phyloP scores from a whole-genome alignment of 1,140 invertebrate genomes.

The Atopsyche davidsoni region DNA sequence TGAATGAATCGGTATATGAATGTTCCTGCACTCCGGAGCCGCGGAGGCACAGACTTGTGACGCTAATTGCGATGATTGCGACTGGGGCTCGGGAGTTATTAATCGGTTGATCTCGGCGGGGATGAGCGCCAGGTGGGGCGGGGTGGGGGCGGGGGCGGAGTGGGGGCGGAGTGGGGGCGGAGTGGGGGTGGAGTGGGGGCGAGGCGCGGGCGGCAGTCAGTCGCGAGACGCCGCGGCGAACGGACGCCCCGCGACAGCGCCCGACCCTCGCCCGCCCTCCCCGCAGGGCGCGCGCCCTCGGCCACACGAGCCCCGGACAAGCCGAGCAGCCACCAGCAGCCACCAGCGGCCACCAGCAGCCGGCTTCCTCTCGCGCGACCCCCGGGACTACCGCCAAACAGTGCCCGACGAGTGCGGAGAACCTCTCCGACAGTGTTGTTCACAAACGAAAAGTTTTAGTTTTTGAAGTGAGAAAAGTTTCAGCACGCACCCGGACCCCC shows the following conservation, averaged over 20 bases:
- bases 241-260: constrained; percentile 13
- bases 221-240: constrained; percentile 22
- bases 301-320: constrained; percentile 3
- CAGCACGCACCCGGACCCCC: no score
- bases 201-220: constrained; percentile 13
- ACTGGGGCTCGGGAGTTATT: not conserved
- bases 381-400: no score
- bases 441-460: no score
- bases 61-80: no score
- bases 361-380: no score
- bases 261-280: constrained; percentile 10
- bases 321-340: constrained; percentile 12
- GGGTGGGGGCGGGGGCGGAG: not conserved
- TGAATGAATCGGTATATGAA: no score
- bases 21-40: no score
- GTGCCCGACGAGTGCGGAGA: no score
- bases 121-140: not conserved
- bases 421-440: no score
- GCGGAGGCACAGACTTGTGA: no score
- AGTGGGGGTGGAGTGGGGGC: not conserved
- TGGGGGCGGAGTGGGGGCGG: constrained; percentile 2
- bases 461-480: no score
- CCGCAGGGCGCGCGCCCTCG: constrained; percentile 3
- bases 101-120: not conserved
- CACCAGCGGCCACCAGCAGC: no score